Evolutionary conservation across 2,797 vertebrate genomes (phyloP).

Genomic region (Enteromius anoplus): DNA sequence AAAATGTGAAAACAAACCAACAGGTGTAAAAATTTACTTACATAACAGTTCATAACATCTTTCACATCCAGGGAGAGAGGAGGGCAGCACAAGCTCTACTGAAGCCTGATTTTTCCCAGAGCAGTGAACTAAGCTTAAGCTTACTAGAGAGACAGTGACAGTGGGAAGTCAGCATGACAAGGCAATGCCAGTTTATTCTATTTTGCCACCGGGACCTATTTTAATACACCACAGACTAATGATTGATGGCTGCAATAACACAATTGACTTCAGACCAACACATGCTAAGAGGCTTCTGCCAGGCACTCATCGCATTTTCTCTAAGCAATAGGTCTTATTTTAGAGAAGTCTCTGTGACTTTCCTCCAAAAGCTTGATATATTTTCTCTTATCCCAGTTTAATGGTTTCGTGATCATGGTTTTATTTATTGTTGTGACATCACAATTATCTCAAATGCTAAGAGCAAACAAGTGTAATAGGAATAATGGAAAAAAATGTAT

Average conservation of each 20-base stretch:
- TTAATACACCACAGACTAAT: neutral
- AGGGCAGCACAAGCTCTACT: neutral
- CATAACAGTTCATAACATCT: neutral
- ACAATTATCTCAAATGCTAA: neutral
- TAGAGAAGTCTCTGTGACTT: neutral
- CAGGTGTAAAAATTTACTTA: neutral
- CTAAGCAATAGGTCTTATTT: neutral
- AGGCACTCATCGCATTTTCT: neutral
- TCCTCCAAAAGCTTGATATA: neutral
- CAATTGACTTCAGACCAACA: constrained; percentile 4
- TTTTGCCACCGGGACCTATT: constrained; percentile 12
- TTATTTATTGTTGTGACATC: neutral
- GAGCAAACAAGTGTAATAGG: neutral
- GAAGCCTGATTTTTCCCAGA: neutral
- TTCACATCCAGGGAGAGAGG: neutral
- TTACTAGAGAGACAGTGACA: neutral
- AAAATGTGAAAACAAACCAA: neutral
- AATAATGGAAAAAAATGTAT: neutral
- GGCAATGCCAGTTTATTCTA: neutral
- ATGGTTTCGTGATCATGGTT: neutral
- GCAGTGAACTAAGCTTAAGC: neutral
- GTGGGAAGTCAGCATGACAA: neutral
- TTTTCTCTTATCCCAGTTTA: neutral
- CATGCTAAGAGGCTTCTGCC: neutral
- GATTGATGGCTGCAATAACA: constrained; percentile 14